Conservation (phyloP, 2,113 vertebrate genomes). For the Triplophysa siluroides region DNA sequence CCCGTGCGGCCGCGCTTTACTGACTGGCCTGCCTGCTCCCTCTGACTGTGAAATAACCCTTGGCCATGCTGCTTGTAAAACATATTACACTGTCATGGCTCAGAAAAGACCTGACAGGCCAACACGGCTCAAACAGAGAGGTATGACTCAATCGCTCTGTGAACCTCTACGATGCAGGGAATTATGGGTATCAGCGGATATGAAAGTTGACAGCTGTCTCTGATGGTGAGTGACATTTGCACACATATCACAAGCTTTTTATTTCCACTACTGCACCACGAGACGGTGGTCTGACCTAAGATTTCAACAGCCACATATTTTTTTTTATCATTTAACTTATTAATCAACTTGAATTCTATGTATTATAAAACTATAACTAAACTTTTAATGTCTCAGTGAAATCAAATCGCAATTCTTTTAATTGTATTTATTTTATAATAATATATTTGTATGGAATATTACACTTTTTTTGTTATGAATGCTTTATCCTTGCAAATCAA, state of each 20-base stretch:
- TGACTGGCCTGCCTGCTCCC: constrained; percentile 33
- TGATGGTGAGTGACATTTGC: constrained; percentile 12
- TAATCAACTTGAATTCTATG: too few relatives aligned
- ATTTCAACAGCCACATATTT: neutral
- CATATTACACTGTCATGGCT: constrained; percentile 44
- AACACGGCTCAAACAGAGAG: constrained; percentile 38
- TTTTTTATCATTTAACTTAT: neutral
- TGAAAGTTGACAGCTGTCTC: constrained; percentile 37
- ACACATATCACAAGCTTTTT: neutral
- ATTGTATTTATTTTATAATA: too few relatives aligned
- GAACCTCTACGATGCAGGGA: neutral
- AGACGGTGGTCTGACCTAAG: neutral
- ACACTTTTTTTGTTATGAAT: too few relatives aligned
- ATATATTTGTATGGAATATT: too few relatives aligned
- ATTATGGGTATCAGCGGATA: constrained; percentile 23
- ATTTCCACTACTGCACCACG: neutral
- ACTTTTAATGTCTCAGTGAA: too few relatives aligned
- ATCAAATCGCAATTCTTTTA: too few relatives aligned
- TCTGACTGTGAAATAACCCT: constrained; percentile 42
- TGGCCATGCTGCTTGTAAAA: constrained; percentile 44
- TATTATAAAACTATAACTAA: too few relatives aligned
- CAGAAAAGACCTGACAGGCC: constrained; percentile 46
- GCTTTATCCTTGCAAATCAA: too few relatives aligned
- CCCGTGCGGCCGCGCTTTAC: neutral
- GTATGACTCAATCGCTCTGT: constrained; percentile 18